A percentile compares a stretch with the other conserved stretches of the same genome.
Evolutionary conservation across 37 sponge, comb jelly and placozoan species (phyloP).

Genomic region (Haliclona indistincta): DNA sequence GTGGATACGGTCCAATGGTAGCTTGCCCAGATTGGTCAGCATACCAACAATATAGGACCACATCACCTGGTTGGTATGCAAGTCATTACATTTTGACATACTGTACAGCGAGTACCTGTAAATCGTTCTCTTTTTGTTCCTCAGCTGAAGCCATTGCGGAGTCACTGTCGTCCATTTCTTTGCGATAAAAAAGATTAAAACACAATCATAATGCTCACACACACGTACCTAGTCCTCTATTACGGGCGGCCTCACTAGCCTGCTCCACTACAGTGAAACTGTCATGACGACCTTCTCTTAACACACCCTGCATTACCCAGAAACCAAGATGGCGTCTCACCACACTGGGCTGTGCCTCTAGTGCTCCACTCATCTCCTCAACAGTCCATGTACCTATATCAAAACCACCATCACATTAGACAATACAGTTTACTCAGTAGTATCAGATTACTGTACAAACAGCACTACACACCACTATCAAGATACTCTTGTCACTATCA

Average conservation of each 20-base stretch:
- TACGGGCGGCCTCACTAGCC: not conserved
- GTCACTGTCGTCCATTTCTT: slow-evolving; percentile 14
- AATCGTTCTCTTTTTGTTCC: slow-evolving; percentile 52
- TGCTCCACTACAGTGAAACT: slow-evolving; percentile 61
- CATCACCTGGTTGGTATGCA: slow-evolving; percentile 27
- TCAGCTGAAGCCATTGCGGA: slow-evolving; percentile 51
- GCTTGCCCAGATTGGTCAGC: slow-evolving; percentile 78
- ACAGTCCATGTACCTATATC: slow-evolving; percentile 74
- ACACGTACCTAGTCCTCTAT: not conserved
- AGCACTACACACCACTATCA: not conserved
- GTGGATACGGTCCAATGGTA: slow-evolving; percentile 73
- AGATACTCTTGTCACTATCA: not conserved
- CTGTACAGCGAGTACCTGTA: slow-evolving; percentile 31
- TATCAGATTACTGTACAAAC: not conserved
- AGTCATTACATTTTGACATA: slow-evolving; percentile 4
- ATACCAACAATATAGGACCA: slow-evolving; percentile 80
- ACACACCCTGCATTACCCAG: slow-evolving; percentile 86
- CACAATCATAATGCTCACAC: not conserved
- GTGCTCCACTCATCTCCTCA: slow-evolving; percentile 44
- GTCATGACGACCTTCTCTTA: slow-evolving; percentile 62
- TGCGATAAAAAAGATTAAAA: not conserved
- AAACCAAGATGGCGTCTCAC: slow-evolving; percentile 72
- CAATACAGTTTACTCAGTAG: not conserved
- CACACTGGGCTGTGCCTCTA: slow-evolving; percentile 47
- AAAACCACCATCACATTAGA: too few species aligned